These are phyloP conservation scores for Nymphicus hollandicus DNA, from an alignment of 2,113 vertebrate species.

Conservation along the genomic window DNA sequence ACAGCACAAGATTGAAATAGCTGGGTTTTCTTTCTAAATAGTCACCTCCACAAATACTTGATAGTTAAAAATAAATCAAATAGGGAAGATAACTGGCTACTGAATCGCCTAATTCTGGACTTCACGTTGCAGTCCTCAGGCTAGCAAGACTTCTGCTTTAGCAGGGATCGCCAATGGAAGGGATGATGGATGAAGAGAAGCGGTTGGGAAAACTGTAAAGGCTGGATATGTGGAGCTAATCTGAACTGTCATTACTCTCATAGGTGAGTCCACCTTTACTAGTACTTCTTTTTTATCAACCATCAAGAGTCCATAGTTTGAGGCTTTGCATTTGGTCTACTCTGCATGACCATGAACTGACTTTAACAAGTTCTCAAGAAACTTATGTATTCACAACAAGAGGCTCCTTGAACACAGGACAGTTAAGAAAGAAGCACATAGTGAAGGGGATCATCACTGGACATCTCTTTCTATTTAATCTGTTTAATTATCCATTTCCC, in stretches of 20 bases:
- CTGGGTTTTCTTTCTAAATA: conserved; percentile 17
- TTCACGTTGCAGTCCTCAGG: neutral
- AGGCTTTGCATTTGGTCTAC: neutral
- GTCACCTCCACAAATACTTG: neutral
- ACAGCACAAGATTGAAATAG: neutral
- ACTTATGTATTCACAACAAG: neutral
- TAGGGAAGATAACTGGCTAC: neutral
- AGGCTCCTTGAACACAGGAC: neutral
- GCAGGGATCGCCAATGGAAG: neutral
- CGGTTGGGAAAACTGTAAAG: neutral
- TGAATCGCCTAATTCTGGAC: neutral
- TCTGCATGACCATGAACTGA: rapidly evolving
- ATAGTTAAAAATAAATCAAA: neutral
- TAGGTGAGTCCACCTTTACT: neutral
- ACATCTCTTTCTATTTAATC: neutral
- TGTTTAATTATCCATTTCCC: neutral
- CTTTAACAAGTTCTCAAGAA: neutral
- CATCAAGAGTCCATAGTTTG: neutral
- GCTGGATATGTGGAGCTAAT: neutral
- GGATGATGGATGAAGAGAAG: neutral
- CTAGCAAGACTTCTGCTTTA: neutral
- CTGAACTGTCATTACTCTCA: neutral
- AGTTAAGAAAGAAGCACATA: neutral
- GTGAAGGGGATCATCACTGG: neutral
- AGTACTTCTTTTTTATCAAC: neutral